These are phyloP conservation scores for Albula goreensis DNA, from an alignment of 2,113 vertebrate species.

Conservation along the genomic window DNA sequence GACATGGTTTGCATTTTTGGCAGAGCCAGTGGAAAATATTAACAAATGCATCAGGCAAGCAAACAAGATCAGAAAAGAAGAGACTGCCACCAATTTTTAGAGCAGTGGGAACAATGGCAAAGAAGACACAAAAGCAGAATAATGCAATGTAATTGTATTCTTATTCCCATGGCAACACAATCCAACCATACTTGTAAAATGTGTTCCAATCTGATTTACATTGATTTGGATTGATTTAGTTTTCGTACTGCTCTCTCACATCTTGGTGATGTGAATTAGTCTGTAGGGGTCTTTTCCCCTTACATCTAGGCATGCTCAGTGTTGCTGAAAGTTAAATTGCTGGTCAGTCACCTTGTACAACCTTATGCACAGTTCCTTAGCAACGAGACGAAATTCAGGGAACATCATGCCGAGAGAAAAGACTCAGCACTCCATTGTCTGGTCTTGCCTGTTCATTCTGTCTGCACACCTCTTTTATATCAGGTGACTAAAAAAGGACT, in stretches of 20 bases:
- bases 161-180: background rate
- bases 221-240: background rate
- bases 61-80: too few species aligned
- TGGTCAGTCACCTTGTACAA: conserved; percentile 6
- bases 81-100: background rate
- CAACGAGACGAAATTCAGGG: background rate
- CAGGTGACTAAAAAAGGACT: background rate
- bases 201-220: background rate
- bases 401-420: background rate
- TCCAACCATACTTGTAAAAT: background rate
- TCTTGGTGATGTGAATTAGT: background rate
- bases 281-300: conserved; percentile 4
- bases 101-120: background rate
- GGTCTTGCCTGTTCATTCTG: background rate
- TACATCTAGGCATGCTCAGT: background rate
- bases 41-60: too few species aligned
- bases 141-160: background rate
- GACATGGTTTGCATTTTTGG: too few species aligned
- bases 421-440: background rate
- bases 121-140: background rate
- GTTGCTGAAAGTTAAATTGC: conserved; percentile 17
- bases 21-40: too few species aligned
- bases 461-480: background rate
- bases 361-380: conserved; percentile 1
- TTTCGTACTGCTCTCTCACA: background rate